These are phyloP conservation scores for Thalassaphorura encarpata DNA, from an alignment of 1,140 invertebrate species.

Conservation along the genomic window DNA sequence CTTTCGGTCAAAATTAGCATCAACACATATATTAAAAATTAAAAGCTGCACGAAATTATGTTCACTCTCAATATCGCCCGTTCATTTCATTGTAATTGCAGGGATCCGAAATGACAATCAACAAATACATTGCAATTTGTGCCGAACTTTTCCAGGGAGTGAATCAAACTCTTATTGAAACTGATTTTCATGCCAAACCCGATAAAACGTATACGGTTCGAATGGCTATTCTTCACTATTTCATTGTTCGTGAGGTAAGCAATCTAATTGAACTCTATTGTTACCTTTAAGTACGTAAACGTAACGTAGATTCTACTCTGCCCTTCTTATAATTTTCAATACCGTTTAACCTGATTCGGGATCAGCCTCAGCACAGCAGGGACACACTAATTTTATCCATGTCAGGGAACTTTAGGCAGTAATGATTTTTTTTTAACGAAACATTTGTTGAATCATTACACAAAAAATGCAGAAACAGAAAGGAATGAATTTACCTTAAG, in stretches of 20 bases:
- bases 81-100: neutral
- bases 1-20: too few species aligned
- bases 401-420: too few species aligned
- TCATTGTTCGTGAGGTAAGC: conserved; percentile 17
- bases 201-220: conserved; percentile 6
- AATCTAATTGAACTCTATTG: neutral
- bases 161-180: conserved; percentile 4
- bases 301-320: neutral
- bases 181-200: neutral
- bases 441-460: too few species aligned
- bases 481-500: too few species aligned
- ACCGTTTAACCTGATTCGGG: too few species aligned
- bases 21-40: too few species aligned
- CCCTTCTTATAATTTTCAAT: too few species aligned
- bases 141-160: conserved; percentile 14
- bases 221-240: conserved; percentile 13
- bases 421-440: too few species aligned
- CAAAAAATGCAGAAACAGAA: too few species aligned
- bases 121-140: conserved; percentile 10
- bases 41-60: too few species aligned
- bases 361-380: too few species aligned
- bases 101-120: conserved; percentile 24
- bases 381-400: too few species aligned
- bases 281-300: neutral
- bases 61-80: neutral